A percentile compares a stretch with the other conserved stretches of the same genome.
Evolutionary conservation across 2,113 vertebrate genomes (phyloP).

Genomic region (Setophaga kirtlandii): DNA sequence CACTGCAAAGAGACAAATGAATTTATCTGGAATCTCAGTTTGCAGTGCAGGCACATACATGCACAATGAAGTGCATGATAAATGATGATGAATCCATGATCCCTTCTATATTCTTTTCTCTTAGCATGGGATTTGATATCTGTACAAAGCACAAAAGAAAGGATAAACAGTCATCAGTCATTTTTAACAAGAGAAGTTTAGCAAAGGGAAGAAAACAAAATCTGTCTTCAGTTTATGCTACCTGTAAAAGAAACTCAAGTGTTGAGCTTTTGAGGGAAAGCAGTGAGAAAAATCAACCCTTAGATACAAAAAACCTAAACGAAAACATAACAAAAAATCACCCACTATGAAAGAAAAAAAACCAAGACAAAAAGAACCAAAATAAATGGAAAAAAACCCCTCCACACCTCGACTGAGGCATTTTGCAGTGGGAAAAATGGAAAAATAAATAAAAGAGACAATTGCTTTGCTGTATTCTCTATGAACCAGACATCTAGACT

Average conservation of each 20-base stretch:
- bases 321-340: not conserved
- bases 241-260: slow-evolving; percentile 7
- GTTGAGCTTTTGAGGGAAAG: not conserved
- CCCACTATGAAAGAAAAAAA: accelerated
- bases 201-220: slow-evolving; percentile 31
- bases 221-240: slow-evolving; percentile 3
- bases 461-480: not conserved
- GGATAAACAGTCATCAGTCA: slow-evolving; percentile 60
- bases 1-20: not conserved
- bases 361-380: not conserved
- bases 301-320: not conserved
- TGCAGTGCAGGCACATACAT: not conserved
- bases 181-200: slow-evolving; percentile 61
- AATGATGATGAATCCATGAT: slow-evolving; percentile 31
- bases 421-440: not conserved
- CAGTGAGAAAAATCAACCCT: not conserved
- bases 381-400: accelerated
- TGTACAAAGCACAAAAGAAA: slow-evolving; percentile 19
- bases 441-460: not conserved
- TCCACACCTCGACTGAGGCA: not conserved
- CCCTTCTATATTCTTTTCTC: not conserved
- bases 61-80: not conserved
- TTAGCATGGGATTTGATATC: slow-evolving; percentile 24
- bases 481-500: not conserved
- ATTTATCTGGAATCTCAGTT: not conserved